A percentile compares a stretch with the other conserved stretches of the same genome.
These are phyloP conservation scores for Pseudomyrmex flavicornis DNA, from an alignment of 1,140 invertebrate genomes.

Conservation along the genomic window DNA sequence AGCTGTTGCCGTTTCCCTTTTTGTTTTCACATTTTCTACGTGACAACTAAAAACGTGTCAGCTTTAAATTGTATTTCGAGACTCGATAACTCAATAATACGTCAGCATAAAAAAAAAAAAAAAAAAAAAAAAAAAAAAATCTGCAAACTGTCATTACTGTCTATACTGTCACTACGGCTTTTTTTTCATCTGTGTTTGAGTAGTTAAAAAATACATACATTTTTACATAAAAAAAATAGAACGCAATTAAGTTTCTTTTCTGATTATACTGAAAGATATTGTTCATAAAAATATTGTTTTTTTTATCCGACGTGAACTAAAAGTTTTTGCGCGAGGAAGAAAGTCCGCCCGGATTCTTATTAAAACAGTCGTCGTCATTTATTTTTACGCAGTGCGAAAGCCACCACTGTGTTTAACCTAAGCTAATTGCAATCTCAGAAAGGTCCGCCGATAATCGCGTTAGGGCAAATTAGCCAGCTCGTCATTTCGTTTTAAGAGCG, in stretches of 20 bases:
- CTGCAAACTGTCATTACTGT: not conserved
- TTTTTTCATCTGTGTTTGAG: not conserved
- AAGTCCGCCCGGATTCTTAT: not conserved
- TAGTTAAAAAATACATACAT: not conserved
- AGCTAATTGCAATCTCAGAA: conserved; percentile 51
- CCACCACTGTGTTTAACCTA: conserved; percentile 51
- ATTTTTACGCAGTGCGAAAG: conserved; percentile 5
- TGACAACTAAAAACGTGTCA: not conserved
- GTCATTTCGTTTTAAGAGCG: conserved; percentile 42
- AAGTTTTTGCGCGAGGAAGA: not conserved
- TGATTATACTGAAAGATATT: not conserved
- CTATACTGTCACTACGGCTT: not conserved
- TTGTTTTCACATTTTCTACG: conserved; percentile 19
- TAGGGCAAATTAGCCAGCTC: conserved; percentile 59
- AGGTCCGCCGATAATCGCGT: conserved; percentile 57
- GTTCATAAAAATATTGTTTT: not conserved
- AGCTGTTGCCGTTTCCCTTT: conserved; percentile 9
- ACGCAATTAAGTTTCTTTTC: not conserved
- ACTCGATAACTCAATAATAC: conserved; percentile 17
- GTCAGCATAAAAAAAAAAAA: not conserved
- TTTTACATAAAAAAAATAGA: not conserved
- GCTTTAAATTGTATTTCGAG: conserved; percentile 13
- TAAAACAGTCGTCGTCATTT: not conserved
- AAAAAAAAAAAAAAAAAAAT: not conserved
- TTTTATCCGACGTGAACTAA: not conserved